A percentile compares a stretch with the other conserved stretches of the same genome.
These are phyloP conservation scores for Erinaceus europaeus DNA, from an alignment of 2,113 vertebrate genomes.

Conservation along the genomic window DNA sequence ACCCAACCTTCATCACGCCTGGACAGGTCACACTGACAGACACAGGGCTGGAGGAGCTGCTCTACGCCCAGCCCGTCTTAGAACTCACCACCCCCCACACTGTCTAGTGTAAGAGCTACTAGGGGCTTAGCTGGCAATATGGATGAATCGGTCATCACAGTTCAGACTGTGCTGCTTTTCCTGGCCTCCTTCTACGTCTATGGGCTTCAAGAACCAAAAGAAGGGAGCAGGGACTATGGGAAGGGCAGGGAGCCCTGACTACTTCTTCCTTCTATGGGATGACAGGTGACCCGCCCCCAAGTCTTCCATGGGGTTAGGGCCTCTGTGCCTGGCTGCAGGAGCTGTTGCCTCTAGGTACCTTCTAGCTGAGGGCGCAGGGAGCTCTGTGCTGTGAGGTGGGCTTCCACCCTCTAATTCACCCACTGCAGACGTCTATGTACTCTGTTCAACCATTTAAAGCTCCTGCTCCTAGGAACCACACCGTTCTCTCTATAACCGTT, in stretches of 20 bases:
- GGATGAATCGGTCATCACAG: background rate
- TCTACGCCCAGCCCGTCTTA: background rate
- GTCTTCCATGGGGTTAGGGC: background rate
- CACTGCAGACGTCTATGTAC: background rate
- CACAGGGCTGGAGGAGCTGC: background rate
- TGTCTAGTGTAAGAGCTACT: background rate
- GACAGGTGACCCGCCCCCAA: background rate
- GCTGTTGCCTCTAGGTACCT: background rate
- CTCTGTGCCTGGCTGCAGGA: background rate
- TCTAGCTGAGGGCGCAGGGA: background rate
- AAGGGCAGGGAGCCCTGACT: background rate
- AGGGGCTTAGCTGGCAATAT: background rate
- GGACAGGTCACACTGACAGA: background rate
- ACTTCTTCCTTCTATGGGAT: background rate
- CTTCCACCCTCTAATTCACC: background rate
- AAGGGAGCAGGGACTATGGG: background rate
- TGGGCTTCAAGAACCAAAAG: background rate
- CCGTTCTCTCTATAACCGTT: background rate
- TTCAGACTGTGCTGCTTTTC: background rate
- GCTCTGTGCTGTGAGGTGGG: background rate
- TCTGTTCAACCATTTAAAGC: background rate
- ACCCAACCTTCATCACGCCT: background rate
- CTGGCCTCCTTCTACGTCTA: background rate
- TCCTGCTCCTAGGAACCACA: background rate
- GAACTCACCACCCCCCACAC: background rate